Percentiles rank a stretch among this genome's conserved stretches.
phyloP scores from a whole-genome alignment of 2,888 invertebrate species.

The Drosophila nr. perissopoda region DNA sequence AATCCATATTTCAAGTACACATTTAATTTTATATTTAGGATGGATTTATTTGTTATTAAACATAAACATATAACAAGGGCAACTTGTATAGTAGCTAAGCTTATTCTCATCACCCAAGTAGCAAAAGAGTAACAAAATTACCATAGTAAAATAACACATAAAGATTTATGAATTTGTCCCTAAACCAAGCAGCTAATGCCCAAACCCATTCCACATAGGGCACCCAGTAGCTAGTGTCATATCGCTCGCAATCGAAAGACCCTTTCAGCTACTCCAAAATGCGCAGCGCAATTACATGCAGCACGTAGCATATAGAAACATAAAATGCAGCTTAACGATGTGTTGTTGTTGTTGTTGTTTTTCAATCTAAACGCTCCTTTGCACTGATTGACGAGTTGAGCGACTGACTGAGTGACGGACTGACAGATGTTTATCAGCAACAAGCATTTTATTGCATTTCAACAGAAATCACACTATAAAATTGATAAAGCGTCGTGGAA shows the following conservation, averaged over 20 bases:
- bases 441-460: slow-evolving; percentile 70
- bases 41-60: neutral
- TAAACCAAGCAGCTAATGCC: slow-evolving; percentile 4
- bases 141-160: neutral
- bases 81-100: neutral
- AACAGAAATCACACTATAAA: slow-evolving; percentile 71
- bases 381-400: slow-evolving; percentile 44
- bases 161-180: neutral
- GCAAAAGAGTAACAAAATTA: neutral
- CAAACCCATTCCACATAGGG: neutral
- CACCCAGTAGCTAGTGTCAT: slow-evolving; percentile 23
- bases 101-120: neutral
- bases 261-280: slow-evolving; percentile 43
- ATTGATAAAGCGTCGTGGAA: slow-evolving; percentile 60
- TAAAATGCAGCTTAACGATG: slow-evolving; percentile 19
- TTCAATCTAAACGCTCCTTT: slow-evolving; percentile 21
- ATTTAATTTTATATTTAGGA: neutral
- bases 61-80: neutral
- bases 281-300: slow-evolving; percentile 58
- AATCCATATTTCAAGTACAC: neutral
- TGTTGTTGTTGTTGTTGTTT: slow-evolving; percentile 24
- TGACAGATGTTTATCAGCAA: slow-evolving; percentile 70
- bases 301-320: slow-evolving; percentile 67
- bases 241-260: slow-evolving; percentile 9
- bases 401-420: slow-evolving; percentile 23